Conservation (phyloP, 2,113 vertebrate genomes). For the Campylorhamphus procurvoides region DNA sequence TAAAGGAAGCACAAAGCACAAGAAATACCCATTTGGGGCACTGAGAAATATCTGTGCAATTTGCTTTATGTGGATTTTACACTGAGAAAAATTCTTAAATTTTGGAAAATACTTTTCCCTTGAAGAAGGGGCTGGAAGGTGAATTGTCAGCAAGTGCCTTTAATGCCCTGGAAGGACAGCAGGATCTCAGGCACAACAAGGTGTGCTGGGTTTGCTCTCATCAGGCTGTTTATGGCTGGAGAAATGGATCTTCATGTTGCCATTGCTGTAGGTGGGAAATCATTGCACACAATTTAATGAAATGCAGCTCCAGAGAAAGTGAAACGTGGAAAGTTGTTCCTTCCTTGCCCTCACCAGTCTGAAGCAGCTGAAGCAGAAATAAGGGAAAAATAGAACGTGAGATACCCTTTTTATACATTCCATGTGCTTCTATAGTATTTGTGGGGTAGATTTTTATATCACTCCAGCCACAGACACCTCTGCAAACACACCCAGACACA, state of each 20-base stretch:
- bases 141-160: not conserved
- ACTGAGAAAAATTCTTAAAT: not conserved
- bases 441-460: not conserved
- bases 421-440: not conserved
- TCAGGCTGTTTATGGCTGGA: not conserved
- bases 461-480: not conserved
- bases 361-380: not conserved
- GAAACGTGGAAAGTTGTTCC: not conserved
- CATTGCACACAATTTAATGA: not conserved
- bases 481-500: not conserved
- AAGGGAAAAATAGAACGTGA: not conserved
- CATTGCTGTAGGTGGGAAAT: not conserved
- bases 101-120: not conserved
- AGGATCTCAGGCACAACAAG: not conserved
- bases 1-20: not conserved
- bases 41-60: not conserved
- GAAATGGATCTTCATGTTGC: not conserved
- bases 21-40: not conserved
- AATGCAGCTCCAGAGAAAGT: not conserved
- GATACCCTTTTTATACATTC: not conserved
- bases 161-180: not conserved
- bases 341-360: not conserved
- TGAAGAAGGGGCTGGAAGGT: not conserved
- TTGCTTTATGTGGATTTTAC: not conserved
- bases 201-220: not conserved